Evolutionary conservation across 2,797 vertebrate species (phyloP).

Genomic region (Gymnodraco acuticeps): DNA sequence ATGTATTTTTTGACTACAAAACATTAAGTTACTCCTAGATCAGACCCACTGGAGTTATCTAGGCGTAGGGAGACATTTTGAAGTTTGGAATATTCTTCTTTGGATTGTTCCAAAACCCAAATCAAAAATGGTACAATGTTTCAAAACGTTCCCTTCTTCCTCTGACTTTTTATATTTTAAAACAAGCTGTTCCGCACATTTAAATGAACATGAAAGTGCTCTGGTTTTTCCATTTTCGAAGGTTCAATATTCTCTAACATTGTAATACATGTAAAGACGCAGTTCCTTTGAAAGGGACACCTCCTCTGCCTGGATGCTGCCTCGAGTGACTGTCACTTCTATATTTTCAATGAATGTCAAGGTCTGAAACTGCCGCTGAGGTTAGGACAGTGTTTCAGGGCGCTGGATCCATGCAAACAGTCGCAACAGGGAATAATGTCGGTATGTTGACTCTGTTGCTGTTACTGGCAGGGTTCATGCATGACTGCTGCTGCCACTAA

Average conservation of each 20-base stretch:
- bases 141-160: background rate
- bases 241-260: background rate
- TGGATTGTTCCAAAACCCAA: background rate
- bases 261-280: slow-evolving; percentile 5
- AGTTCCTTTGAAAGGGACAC: slow-evolving; percentile 20
- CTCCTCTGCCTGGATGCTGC: slow-evolving; percentile 5
- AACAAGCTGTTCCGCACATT: slow-evolving; percentile 3
- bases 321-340: slow-evolving; percentile 35
- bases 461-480: background rate
- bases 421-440: slow-evolving; percentile 23
- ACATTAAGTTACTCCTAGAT: background rate
- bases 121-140: background rate
- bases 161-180: background rate
- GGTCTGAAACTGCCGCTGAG: slow-evolving; percentile 33
- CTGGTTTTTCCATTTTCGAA: background rate
- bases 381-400: slow-evolving; percentile 19
- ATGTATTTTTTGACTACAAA: background rate
- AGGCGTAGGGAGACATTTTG: background rate
- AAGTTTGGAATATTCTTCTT: background rate
- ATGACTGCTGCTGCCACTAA: slow-evolving; percentile 8
- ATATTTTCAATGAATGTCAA: slow-evolving; percentile 47
- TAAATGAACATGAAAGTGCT: background rate
- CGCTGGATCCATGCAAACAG: slow-evolving; percentile 33
- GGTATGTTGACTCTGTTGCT: slow-evolving; percentile 31
- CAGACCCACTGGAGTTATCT: background rate